phyloP scores from a whole-genome alignment of 2,797 vertebrate species.

The Hypotaenidia philippensis region DNA sequence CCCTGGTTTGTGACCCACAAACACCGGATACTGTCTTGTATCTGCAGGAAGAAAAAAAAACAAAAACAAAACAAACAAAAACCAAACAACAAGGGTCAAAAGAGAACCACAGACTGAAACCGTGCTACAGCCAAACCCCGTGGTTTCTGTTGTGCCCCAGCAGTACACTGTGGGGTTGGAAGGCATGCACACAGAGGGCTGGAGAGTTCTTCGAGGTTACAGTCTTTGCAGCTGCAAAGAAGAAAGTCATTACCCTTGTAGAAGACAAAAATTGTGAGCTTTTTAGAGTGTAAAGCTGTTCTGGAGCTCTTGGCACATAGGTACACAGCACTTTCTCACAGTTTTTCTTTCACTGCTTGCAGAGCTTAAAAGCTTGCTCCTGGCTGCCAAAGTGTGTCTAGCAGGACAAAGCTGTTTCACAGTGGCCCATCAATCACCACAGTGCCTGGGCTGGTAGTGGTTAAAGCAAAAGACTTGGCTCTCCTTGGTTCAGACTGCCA shows the following conservation, averaged over 20 bases:
- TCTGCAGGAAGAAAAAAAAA: slow-evolving; percentile 81
- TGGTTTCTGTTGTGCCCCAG: neutral
- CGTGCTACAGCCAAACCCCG: neutral
- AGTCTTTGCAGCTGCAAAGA: slow-evolving; percentile 6
- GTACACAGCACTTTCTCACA: slow-evolving; percentile 50
- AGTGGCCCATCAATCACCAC: slow-evolving; percentile 68
- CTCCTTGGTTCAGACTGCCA: slow-evolving; percentile 29
- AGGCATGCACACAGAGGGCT: neutral
- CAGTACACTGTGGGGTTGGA: neutral
- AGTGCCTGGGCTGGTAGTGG: slow-evolving; percentile 56
- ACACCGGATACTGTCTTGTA: slow-evolving; percentile 98
- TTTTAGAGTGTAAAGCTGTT: slow-evolving; percentile 45
- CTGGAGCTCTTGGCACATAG: slow-evolving; percentile 61
- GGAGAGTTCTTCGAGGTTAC: neutral
- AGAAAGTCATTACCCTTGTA: neutral
- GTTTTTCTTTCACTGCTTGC: slow-evolving; percentile 68
- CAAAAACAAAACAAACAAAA: too few species aligned
- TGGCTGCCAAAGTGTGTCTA: slow-evolving; percentile 71
- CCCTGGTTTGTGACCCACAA: slow-evolving; percentile 98
- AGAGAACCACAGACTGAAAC: slow-evolving; percentile 44
- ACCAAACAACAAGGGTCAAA: neutral
- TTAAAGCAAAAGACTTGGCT: slow-evolving; percentile 52
- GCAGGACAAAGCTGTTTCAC: slow-evolving; percentile 70
- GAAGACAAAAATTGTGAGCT: neutral
- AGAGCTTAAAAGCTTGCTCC: slow-evolving; percentile 66